These are phyloP conservation scores for Rhingia campestris DNA, from an alignment of 2,888 invertebrate species.

Conservation along the genomic window DNA sequence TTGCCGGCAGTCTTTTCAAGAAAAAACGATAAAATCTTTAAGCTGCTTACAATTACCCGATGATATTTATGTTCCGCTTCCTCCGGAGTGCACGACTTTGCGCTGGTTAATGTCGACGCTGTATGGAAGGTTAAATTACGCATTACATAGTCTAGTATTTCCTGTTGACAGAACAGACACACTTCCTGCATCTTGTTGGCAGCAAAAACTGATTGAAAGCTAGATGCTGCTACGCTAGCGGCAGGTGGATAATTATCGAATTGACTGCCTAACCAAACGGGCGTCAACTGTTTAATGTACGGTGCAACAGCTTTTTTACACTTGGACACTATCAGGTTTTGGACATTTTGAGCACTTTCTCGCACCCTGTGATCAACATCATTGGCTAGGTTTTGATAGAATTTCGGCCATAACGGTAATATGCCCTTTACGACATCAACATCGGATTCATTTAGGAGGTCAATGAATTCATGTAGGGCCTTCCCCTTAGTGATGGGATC, in stretches of 20 bases:
- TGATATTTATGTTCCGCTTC: conserved; percentile 88
- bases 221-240: conserved; percentile 86
- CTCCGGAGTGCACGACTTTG: conserved; percentile 85
- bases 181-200: conserved; percentile 90
- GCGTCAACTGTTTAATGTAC: conserved; percentile 89
- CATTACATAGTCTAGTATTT: conserved; percentile 89
- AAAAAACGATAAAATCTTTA: conserved; percentile 87
- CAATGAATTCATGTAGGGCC: conserved; percentile 89
- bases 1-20: conserved; percentile 85
- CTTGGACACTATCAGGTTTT: conserved; percentile 86
- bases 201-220: conserved; percentile 91
- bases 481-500: conserved; percentile 95
- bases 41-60: conserved; percentile 86
- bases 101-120: conserved; percentile 84
- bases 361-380: conserved; percentile 93
- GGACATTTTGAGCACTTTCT: conserved; percentile 90
- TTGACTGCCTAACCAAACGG: conserved; percentile 93
- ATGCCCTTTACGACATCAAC: conserved; percentile 87
- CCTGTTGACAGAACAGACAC: conserved; percentile 91
- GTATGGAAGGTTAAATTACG: conserved; percentile 88
- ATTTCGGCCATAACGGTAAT: conserved; percentile 92
- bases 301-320: conserved; percentile 91
- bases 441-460: conserved; percentile 87
- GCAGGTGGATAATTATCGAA: conserved; percentile 94
- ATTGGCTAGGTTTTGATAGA: conserved; percentile 89